Percentiles rank a stretch among this genome's conserved stretches.
Conservation (phyloP, 2,888 invertebrate species). For the Drosophila monieri region DNA sequence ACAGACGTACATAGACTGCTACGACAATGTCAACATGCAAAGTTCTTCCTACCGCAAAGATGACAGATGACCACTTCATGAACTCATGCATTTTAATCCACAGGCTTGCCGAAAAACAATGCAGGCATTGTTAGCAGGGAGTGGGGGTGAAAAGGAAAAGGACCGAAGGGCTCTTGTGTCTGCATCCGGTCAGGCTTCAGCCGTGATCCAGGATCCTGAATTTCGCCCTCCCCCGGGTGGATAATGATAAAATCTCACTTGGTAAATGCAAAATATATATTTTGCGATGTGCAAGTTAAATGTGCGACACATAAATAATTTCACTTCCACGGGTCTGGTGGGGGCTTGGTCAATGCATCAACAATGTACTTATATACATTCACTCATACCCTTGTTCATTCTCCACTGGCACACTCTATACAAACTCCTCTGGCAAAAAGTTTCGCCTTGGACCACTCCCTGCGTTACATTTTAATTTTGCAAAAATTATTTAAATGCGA, state of each 20-base stretch:
- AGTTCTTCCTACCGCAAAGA: constrained; percentile 79
- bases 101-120: constrained; percentile 44
- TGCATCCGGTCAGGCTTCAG: constrained; percentile 40
- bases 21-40: constrained; percentile 78
- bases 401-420: neutral
- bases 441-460: constrained; percentile 47
- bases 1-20: constrained; percentile 61
- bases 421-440: constrained; percentile 13
- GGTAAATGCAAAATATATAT: constrained; percentile 77
- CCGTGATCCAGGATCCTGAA: constrained; percentile 4
- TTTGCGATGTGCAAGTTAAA: constrained; percentile 77
- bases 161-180: constrained; percentile 19
- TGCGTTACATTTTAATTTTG: constrained; percentile 75
- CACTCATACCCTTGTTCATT: neutral
- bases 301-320: constrained; percentile 77
- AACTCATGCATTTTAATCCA: constrained; percentile 79
- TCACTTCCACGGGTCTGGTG: constrained; percentile 39
- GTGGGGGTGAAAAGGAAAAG: constrained; percentile 1
- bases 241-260: constrained; percentile 78
- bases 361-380: constrained; percentile 51
- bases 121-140: constrained; percentile 18
- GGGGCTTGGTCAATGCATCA: constrained; percentile 57
- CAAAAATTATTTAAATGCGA: constrained; percentile 77
- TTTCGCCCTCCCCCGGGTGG: constrained; percentile 37
- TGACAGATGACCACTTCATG: constrained; percentile 79